Percentiles rank a stretch among this genome's conserved stretches.
Conservation (phyloP, 2,888 invertebrate genomes). For the Tipula lateralis region DNA sequence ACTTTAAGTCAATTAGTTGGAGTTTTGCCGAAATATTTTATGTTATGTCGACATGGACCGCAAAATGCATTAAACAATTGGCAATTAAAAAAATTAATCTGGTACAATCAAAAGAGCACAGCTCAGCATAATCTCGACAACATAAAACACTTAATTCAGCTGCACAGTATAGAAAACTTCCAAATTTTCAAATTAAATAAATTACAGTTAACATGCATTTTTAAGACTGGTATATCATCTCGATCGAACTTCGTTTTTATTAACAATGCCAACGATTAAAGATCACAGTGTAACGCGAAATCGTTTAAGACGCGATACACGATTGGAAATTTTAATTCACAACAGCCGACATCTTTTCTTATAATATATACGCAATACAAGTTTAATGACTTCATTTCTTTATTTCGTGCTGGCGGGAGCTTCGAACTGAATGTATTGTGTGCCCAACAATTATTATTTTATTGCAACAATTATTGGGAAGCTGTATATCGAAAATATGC, state of each 20-base stretch:
- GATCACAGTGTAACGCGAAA: background rate
- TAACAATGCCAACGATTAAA: background rate
- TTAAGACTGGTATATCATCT: background rate
- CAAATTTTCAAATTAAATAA: slow-evolving; percentile 8
- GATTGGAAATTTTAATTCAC: background rate
- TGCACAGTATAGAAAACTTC: background rate
- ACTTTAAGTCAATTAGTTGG: background rate
- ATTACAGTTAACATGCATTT: background rate
- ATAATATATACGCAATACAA: background rate
- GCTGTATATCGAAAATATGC: no score
- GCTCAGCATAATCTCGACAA: background rate
- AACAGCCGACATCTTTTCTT: background rate
- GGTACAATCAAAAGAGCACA: background rate
- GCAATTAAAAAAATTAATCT: slow-evolving; percentile 11
- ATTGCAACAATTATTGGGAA: background rate
- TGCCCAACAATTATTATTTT: background rate
- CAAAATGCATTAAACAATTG: background rate
- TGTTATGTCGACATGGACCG: background rate
- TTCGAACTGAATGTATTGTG: background rate
- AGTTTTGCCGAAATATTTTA: background rate
- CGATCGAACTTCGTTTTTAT: background rate
- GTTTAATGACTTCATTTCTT: background rate
- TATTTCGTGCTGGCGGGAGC: background rate
- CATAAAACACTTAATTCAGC: slow-evolving; percentile 7
- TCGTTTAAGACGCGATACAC: background rate